Evolutionary conservation across 2,797 vertebrate species (phyloP).

Genomic region (Scleropages formosus): DNA sequence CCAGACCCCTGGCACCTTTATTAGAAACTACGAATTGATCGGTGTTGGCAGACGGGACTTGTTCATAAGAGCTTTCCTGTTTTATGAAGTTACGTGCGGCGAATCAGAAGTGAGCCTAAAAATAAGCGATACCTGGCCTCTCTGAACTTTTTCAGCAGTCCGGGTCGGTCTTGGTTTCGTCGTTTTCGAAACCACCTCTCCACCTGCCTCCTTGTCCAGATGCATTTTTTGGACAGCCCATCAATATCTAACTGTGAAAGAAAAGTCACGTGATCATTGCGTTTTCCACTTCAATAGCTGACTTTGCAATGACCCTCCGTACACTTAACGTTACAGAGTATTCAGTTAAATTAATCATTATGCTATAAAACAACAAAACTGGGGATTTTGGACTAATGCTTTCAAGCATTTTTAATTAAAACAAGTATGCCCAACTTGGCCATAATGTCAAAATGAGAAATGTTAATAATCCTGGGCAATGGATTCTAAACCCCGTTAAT

Average conservation of each 20-base stretch:
- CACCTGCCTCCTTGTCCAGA: constrained; percentile 73
- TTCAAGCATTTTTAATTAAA: constrained; percentile 14
- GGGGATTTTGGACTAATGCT: background rate
- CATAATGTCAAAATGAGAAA: constrained; percentile 25
- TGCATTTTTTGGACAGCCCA: constrained; percentile 86
- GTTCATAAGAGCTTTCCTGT: background rate
- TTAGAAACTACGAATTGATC: background rate
- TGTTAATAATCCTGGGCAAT: constrained; percentile 23
- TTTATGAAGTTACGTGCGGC: background rate
- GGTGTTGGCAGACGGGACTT: background rate
- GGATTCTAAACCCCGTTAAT: constrained; percentile 5
- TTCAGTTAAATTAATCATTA: constrained; percentile 1
- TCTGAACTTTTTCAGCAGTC: constrained; percentile 83
- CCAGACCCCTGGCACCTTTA: background rate
- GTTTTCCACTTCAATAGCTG: too few species aligned
- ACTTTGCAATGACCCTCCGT: background rate
- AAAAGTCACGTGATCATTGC: background rate
- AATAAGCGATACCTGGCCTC: constrained; percentile 79
- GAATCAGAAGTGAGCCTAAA: background rate
- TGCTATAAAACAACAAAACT: background rate
- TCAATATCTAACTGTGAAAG: constrained; percentile 74
- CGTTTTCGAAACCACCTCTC: constrained; percentile 88
- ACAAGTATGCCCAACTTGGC: constrained; percentile 6
- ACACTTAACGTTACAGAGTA: background rate
- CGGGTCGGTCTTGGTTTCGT: constrained; percentile 78